Conservation (phyloP, 2,797 vertebrate genomes). For the Cryptoprocta ferox region DNA sequence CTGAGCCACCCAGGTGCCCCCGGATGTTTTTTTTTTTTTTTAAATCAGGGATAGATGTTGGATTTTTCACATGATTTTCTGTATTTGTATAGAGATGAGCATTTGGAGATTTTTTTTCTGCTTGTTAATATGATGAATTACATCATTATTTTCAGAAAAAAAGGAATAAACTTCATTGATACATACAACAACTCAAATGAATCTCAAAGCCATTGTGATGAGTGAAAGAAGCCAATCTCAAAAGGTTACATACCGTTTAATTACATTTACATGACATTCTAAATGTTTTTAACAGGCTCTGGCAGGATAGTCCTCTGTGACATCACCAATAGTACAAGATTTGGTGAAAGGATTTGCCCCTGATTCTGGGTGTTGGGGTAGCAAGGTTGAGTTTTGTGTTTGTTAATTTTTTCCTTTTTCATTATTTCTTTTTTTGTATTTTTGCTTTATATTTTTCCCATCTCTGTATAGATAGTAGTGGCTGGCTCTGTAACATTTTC, state of each 20-base stretch:
- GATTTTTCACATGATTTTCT: not conserved
- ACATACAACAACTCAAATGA: not conserved
- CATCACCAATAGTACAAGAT: conserved; percentile 5
- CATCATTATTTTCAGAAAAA: not conserved
- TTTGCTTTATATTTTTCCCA: not conserved
- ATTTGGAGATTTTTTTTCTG: not conserved
- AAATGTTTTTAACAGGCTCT: conserved; percentile 37
- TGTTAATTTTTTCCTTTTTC: not conserved
- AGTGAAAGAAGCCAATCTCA: not conserved
- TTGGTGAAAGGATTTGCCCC: not conserved
- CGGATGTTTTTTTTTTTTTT: not conserved
- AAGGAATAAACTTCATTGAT: not conserved
- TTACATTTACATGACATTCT: not conserved
- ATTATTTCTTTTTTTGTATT: not conserved
- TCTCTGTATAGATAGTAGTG: not conserved
- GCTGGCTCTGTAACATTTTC: not conserved
- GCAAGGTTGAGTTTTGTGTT: not conserved
- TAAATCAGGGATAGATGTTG: not conserved
- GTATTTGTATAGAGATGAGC: not conserved
- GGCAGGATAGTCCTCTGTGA: not conserved
- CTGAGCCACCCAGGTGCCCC: too few species aligned
- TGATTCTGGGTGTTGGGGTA: not conserved
- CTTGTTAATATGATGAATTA: not conserved
- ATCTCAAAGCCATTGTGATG: not conserved
- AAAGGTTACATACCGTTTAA: not conserved